A percentile compares a stretch with the other conserved stretches of the same genome.
These are phyloP conservation scores for Apodemia duryi DNA, from an alignment of 2,888 invertebrate genomes.

Conservation along the genomic window DNA sequence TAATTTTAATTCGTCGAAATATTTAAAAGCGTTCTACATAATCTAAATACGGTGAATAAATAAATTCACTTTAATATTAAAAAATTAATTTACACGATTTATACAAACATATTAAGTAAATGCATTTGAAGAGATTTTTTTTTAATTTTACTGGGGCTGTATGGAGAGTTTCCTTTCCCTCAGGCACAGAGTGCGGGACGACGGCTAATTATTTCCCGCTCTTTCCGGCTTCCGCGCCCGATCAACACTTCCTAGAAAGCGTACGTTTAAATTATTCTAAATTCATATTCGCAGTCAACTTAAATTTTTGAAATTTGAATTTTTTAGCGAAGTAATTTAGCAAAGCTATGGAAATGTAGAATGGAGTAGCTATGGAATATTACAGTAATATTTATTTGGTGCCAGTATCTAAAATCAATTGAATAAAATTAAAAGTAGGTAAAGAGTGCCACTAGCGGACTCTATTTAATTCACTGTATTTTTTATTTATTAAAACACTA, in stretches of 20 bases:
- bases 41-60: too few species aligned
- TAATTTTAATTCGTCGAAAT: too few species aligned
- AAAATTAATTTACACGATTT: background rate
- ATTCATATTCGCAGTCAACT: conserved; percentile 27
- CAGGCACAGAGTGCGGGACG: conserved; percentile 42
- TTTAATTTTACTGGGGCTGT: conserved; percentile 41
- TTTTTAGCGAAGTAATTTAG: background rate
- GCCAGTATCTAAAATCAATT: too few species aligned
- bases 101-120: conserved; percentile 17
- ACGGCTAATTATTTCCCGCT: conserved; percentile 72
- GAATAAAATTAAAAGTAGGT: too few species aligned
- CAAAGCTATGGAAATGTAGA: too few species aligned
- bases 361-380: too few species aligned
- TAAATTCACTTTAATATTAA: too few species aligned
- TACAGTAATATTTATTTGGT: too few species aligned
- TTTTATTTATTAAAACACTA: too few species aligned
- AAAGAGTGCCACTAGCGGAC: too few species aligned
- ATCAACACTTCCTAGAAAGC: conserved; percentile 33
- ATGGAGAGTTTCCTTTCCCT: conserved; percentile 53
- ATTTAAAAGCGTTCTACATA: too few species aligned
- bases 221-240: conserved; percentile 47
- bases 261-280: conserved; percentile 30
- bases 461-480: too few species aligned
- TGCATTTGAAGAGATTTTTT: conserved; percentile 25
- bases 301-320: background rate